Evolutionary conservation across 1,140 invertebrate species (phyloP).

Genomic region (Macrotrachela quadricornifera): DNA sequence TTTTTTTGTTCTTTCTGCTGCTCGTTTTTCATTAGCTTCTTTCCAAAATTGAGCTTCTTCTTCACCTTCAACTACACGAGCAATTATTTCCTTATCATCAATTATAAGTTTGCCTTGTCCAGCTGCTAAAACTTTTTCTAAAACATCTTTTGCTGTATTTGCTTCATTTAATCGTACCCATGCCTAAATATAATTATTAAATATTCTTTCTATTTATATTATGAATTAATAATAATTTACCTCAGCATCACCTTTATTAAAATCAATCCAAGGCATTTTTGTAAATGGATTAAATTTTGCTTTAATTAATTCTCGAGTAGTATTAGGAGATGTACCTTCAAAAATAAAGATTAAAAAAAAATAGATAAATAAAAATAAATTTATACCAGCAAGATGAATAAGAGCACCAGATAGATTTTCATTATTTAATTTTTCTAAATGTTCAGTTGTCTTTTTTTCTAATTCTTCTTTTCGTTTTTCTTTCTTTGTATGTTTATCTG

Average conservation of each 20-base stretch:
- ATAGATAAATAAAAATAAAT: not conserved
- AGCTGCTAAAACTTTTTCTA: not conserved
- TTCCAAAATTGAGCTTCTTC: conserved; percentile 6
- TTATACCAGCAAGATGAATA: not conserved
- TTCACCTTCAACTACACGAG: conserved; percentile 5
- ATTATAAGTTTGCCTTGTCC: not conserved
- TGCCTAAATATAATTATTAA: no score
- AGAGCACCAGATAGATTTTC: not conserved
- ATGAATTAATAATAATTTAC: no score
- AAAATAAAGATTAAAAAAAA: no score
- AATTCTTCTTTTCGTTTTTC: conserved; percentile 2
- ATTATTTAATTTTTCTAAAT: conserved; percentile 4
- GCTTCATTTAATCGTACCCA: conserved; percentile 1
- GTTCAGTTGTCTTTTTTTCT: conserved; percentile 1
- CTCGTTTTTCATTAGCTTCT: not conserved
- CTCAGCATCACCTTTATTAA: conserved; percentile 2
- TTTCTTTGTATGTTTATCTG: conserved; percentile 1
- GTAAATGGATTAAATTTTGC: conserved; percentile 1
- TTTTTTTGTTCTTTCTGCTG: no score
- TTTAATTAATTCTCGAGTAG: conserved; percentile 6
- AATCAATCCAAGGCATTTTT: not conserved
- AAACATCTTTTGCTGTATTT: conserved; percentile 1
- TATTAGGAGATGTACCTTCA: not conserved
- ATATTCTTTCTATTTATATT: no score
- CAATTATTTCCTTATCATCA: not conserved